phyloP scores from a whole-genome alignment of 2,797 vertebrate genomes.

The Argentina silus region DNA sequence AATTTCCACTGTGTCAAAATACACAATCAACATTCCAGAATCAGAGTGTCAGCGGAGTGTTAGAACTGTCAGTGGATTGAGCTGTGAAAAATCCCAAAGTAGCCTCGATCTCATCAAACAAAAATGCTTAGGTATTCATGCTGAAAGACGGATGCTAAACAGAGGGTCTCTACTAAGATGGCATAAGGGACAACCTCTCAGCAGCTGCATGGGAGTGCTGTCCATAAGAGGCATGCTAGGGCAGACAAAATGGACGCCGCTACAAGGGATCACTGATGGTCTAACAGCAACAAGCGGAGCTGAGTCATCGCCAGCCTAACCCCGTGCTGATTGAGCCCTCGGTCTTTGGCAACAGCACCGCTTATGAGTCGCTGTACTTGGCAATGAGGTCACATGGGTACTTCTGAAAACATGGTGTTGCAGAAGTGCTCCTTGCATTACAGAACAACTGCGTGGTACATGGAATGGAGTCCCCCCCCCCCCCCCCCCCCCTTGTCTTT shows the following conservation, averaged over 20 bases:
- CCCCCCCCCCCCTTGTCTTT: slow-evolving; percentile 15
- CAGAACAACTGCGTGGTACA: slow-evolving; percentile 53
- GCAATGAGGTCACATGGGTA: slow-evolving; percentile 65
- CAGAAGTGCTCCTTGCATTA: slow-evolving; percentile 62
- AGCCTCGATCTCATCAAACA: slow-evolving; percentile 72
- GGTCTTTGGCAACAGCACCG: slow-evolving; percentile 71
- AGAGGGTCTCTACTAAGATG: slow-evolving; percentile 73
- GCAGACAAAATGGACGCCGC: slow-evolving; percentile 70
- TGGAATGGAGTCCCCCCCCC: neutral
- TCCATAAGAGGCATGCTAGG: slow-evolving; percentile 46
- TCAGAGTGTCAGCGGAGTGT: neutral
- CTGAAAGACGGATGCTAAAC: slow-evolving; percentile 79
- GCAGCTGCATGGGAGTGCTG: slow-evolving; percentile 80
- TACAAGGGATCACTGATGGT: slow-evolving; percentile 79
- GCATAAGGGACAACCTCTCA: slow-evolving; percentile 74
- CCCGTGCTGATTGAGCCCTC: slow-evolving; percentile 79
- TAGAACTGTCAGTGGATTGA: slow-evolving; percentile 26
- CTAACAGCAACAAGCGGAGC: slow-evolving; percentile 75
- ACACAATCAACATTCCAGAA: slow-evolving; percentile 57
- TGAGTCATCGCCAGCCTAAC: slow-evolving; percentile 75
- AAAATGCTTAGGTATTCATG: slow-evolving; percentile 74
- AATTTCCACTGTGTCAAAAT: slow-evolving; percentile 40
- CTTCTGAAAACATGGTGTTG: slow-evolving; percentile 57
- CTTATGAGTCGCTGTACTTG: slow-evolving; percentile 63
- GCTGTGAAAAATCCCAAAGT: slow-evolving; percentile 70